These are phyloP conservation scores for Leucophenga montana DNA, from an alignment of 2,888 invertebrate genomes.

Conservation along the genomic window DNA sequence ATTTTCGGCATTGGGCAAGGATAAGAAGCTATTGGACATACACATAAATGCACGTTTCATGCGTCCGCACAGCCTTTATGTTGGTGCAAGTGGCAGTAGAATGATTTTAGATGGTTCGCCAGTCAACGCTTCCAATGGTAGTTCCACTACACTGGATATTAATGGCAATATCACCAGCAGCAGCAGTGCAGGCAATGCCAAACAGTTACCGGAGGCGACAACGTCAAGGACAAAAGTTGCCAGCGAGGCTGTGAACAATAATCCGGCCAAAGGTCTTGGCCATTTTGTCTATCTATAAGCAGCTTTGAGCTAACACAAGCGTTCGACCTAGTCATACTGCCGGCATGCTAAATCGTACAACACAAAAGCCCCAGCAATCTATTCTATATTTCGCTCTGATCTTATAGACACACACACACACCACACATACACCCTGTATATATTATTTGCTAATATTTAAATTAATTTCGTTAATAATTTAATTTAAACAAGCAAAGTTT, in stretches of 20 bases:
- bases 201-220: neutral
- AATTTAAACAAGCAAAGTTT: too few relatives aligned
- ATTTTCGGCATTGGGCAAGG: constrained; percentile 72
- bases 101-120: constrained; percentile 44
- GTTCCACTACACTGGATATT: constrained; percentile 39
- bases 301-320: neutral
- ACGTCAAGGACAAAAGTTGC: constrained; percentile 29
- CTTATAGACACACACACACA: too few relatives aligned
- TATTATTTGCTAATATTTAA: constrained; percentile 4
- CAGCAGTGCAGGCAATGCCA: constrained; percentile 15
- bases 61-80: constrained; percentile 55
- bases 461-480: neutral
- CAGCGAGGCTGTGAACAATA: constrained; percentile 71
- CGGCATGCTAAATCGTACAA: constrained; percentile 1
- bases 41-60: constrained; percentile 66
- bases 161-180: constrained; percentile 48
- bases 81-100: constrained; percentile 40
- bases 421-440: neutral
- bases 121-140: constrained; percentile 22
- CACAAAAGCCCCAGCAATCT: neutral
- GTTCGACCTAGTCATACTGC: constrained; percentile 4
- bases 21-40: constrained; percentile 72
- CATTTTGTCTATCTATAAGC: constrained; percentile 72
- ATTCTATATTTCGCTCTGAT: too few relatives aligned
- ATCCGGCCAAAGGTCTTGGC: constrained; percentile 71